phyloP scores from a whole-genome alignment of 2,888 invertebrate species.

The Lithophane socia region DNA sequence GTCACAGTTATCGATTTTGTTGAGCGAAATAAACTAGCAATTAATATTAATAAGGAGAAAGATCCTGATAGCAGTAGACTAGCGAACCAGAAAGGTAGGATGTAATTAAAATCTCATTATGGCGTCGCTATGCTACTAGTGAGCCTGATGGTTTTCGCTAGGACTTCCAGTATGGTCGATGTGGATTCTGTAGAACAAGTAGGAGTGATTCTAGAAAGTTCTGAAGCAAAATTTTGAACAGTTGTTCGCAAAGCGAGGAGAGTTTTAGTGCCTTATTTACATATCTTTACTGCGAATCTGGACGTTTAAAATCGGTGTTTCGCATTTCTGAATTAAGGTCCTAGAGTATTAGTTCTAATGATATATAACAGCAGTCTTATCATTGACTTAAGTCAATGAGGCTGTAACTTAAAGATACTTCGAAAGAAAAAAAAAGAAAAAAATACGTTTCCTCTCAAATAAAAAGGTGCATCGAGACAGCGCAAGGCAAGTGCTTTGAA shows the following conservation, averaged over 20 bases:
- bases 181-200: slow-evolving; percentile 31
- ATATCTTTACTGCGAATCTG: slow-evolving; percentile 56
- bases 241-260: slow-evolving; percentile 33
- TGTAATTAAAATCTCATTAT: slow-evolving; percentile 73
- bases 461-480: not conserved
- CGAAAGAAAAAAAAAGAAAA: not conserved
- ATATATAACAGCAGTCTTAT: too few species aligned
- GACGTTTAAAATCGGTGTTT: slow-evolving; percentile 40
- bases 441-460: not conserved
- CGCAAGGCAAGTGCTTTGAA: too few species aligned
- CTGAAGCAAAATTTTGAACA: slow-evolving; percentile 32
- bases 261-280: slow-evolving; percentile 53
- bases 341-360: not conserved
- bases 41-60: slow-evolving; percentile 64
- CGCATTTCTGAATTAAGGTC: slow-evolving; percentile 28
- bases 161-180: slow-evolving; percentile 19
- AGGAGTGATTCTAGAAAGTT: slow-evolving; percentile 35
- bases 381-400: not conserved
- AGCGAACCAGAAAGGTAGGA: slow-evolving; percentile 49
- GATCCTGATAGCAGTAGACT: slow-evolving; percentile 45
- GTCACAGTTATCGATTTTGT: slow-evolving; percentile 49
- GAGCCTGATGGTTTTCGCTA: slow-evolving; percentile 43
- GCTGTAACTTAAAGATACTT: not conserved
- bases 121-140: slow-evolving; percentile 40
- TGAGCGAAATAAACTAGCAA: slow-evolving; percentile 51